Conservation (phyloP, 2,888 invertebrate genomes). For the Poecilus cupreus region DNA sequence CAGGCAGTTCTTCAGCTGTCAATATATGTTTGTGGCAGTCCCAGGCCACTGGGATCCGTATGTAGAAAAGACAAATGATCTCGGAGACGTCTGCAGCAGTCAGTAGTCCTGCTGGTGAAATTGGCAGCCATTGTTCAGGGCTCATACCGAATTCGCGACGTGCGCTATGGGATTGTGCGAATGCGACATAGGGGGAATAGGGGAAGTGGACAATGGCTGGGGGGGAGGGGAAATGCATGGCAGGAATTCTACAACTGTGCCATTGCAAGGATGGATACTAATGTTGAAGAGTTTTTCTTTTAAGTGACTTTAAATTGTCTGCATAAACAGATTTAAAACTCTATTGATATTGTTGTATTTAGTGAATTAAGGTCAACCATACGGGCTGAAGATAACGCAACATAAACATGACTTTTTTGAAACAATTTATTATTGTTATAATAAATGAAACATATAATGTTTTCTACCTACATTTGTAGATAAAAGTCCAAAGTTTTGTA, state of each 20-base stretch:
- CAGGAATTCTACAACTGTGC: neutral
- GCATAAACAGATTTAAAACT: too few species aligned
- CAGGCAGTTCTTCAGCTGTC: neutral
- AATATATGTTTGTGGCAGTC: constrained; percentile 7
- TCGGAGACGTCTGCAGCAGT: constrained; percentile 27
- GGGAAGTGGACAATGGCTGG: neutral
- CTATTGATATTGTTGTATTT: too few species aligned
- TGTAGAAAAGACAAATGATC: constrained; percentile 48
- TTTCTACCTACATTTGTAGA: too few species aligned
- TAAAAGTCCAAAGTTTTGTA: too few species aligned
- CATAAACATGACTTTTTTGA: too few species aligned
- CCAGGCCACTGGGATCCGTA: constrained; percentile 4
- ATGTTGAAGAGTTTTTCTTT: too few species aligned
- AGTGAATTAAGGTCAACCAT: too few species aligned
- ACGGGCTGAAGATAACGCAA: too few species aligned
- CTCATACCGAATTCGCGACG: constrained; percentile 26
- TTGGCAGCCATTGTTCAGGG: constrained; percentile 43
- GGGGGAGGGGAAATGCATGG: neutral
- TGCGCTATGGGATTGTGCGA: neutral
- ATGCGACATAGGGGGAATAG: neutral
- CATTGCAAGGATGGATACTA: neutral
- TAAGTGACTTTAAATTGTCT: too few species aligned
- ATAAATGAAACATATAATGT: too few species aligned
- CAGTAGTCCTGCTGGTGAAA: constrained; percentile 28
- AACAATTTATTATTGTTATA: too few species aligned